Conservation (phyloP, 23 tunicate genomes). For the Halocynthia aurantium region DNA sequence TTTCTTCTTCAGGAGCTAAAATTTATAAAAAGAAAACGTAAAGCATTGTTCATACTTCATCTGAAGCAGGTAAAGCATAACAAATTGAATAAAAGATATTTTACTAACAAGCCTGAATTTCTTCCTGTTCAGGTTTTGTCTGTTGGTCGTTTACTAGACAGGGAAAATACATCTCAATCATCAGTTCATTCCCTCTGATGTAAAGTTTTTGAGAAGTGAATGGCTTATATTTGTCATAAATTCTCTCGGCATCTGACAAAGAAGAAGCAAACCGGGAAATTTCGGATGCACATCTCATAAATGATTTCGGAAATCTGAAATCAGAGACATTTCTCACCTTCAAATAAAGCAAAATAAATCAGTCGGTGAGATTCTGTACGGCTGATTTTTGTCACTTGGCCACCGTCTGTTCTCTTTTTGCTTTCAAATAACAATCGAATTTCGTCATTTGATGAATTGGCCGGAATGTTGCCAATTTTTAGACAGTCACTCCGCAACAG, state of each 20-base stretch:
- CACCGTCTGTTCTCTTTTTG: constrained; percentile 34
- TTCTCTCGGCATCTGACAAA: constrained; percentile 15
- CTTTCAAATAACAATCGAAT: constrained; percentile 35
- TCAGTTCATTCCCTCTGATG: too few relatives aligned
- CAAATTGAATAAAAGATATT: too few relatives aligned
- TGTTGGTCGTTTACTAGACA: too few relatives aligned
- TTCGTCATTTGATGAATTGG: constrained; percentile 23
- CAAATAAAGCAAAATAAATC: constrained; percentile 34
- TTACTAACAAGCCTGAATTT: too few relatives aligned
- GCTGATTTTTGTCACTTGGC: constrained; percentile 24
- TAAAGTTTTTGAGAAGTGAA: too few relatives aligned
- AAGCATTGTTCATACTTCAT: too few relatives aligned
- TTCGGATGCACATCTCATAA: background rate
- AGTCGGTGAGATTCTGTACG: constrained; percentile 5
- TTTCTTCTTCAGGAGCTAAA: too few relatives aligned
- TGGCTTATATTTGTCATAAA: constrained; percentile 3
- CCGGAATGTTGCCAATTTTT: constrained; percentile 10
- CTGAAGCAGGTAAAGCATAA: too few relatives aligned
- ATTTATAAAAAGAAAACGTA: too few relatives aligned
- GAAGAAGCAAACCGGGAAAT: background rate
- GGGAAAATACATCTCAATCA: too few relatives aligned
- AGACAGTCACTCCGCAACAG: constrained; percentile 40
- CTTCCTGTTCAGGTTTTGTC: too few relatives aligned
- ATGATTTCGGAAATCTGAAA: background rate
- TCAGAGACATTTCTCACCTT: constrained; percentile 14